Percentiles rank a stretch among this genome's conserved stretches.
These are phyloP conservation scores for Reticulitermes lucifugus DNA, from an alignment of 2,888 invertebrate genomes.

Conservation along the genomic window DNA sequence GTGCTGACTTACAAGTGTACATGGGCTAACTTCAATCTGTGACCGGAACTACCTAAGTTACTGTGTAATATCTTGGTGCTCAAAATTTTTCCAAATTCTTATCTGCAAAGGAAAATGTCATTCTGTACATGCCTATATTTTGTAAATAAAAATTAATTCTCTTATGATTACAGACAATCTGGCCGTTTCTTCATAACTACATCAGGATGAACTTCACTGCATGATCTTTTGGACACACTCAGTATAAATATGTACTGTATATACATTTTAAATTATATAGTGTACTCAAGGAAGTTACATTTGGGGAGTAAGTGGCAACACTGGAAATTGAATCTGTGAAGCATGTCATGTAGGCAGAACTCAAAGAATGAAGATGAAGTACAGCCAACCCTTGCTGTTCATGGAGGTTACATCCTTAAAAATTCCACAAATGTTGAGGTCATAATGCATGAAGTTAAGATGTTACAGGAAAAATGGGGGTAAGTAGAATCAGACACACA, in stretches of 20 bases:
- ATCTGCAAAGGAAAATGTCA: too few species aligned
- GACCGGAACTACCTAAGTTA: too few species aligned
- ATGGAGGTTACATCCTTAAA: too few species aligned
- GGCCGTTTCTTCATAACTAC: conserved; percentile 4
- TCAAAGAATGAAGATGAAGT: neutral
- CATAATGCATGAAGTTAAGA: too few species aligned
- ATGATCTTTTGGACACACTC: neutral
- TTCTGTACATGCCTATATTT: neutral
- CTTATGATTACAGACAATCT: neutral
- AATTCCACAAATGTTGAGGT: too few species aligned
- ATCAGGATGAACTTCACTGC: neutral
- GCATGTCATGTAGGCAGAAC: neutral
- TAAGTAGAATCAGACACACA: too few species aligned
- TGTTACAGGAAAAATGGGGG: too few species aligned
- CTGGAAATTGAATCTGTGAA: neutral
- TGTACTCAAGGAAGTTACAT: neutral
- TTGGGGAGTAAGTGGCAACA: conserved; percentile 25
- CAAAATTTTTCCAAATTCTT: too few species aligned
- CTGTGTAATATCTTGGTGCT: too few species aligned
- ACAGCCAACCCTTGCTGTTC: neutral
- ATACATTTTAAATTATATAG: neutral
- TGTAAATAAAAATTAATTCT: neutral
- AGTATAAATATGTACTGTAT: conserved; percentile 2
- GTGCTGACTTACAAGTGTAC: too few species aligned
- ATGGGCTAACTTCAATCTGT: too few species aligned